phyloP scores from a whole-genome alignment of 2,888 invertebrate species.

The Drosophila meridiana region DNA sequence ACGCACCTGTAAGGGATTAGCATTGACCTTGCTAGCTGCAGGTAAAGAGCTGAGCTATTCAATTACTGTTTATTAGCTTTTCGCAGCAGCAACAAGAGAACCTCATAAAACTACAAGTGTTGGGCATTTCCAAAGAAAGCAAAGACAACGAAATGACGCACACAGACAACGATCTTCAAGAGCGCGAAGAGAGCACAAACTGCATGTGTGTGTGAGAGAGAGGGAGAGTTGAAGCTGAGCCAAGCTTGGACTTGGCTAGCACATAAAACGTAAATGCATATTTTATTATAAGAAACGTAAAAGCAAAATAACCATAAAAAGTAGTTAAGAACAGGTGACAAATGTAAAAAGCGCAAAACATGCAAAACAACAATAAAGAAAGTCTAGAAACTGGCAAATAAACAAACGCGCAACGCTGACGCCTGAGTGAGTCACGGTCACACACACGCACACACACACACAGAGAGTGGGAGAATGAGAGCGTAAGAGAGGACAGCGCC shows the following conservation, averaged over 20 bases:
- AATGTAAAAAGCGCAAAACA: slow-evolving; percentile 45
- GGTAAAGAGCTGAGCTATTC: slow-evolving; percentile 17
- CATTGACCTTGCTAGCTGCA: slow-evolving; percentile 54
- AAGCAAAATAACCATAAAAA: slow-evolving; percentile 8
- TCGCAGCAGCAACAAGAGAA: slow-evolving; percentile 20
- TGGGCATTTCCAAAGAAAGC: slow-evolving; percentile 44
- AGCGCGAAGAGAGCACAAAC: slow-evolving; percentile 3
- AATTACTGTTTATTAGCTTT: slow-evolving; percentile 71
- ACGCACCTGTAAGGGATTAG: slow-evolving; percentile 70
- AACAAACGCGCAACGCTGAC: slow-evolving; percentile 64
- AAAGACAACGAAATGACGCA: slow-evolving; percentile 11
- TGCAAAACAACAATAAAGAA: slow-evolving; percentile 36
- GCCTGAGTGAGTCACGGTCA: slow-evolving; percentile 80
- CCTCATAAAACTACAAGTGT: slow-evolving; percentile 28
- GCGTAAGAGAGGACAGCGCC: slow-evolving; percentile 58
- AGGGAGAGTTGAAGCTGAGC: slow-evolving; percentile 21
- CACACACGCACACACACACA: slow-evolving; percentile 14
- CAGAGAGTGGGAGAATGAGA: slow-evolving; percentile 13
- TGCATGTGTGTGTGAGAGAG: slow-evolving; percentile 22
- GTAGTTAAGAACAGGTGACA: slow-evolving; percentile 43
- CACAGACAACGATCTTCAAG: slow-evolving; percentile 9
- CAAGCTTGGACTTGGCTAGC: slow-evolving; percentile 41
- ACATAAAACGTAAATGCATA: slow-evolving; percentile 1
- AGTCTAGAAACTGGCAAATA: slow-evolving; percentile 40
- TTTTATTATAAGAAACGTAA: slow-evolving; percentile 33